Percentiles rank a stretch among this genome's conserved stretches.
Conservation (phyloP, 2,797 vertebrate genomes). For the Furcifer pardalis region DNA sequence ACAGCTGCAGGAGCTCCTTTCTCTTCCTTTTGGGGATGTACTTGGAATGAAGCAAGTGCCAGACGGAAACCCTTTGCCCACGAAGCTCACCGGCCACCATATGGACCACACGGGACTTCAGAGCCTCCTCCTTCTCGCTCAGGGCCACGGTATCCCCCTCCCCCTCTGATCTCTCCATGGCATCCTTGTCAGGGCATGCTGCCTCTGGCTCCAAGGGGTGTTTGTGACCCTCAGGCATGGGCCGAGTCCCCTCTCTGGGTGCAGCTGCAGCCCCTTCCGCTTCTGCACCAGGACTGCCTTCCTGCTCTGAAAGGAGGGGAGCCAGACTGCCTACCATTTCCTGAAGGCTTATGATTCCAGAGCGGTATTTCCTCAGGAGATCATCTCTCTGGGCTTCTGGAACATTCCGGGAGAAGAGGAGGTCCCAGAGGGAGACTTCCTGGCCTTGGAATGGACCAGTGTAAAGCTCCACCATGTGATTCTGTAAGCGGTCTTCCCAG, state of each 20-base stretch:
- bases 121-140: conserved; percentile 70
- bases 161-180: conserved; percentile 77
- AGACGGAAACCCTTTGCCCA: conserved; percentile 81
- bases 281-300: too few relatives aligned
- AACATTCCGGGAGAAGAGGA: conserved; percentile 30
- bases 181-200: too few relatives aligned
- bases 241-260: too few relatives aligned
- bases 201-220: too few relatives aligned
- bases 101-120: conserved; percentile 19
- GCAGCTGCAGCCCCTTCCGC: too few relatives aligned
- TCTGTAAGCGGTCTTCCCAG: conserved; percentile 10
- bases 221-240: too few relatives aligned
- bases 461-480: too few relatives aligned
- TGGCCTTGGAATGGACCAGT: conserved; percentile 58
- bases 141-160: conserved; percentile 76
- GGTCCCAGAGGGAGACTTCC: conserved; percentile 34
- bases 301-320: too few relatives aligned
- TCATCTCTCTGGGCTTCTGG: conserved; percentile 30
- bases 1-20: conserved; percentile 75
- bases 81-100: conserved; percentile 70
- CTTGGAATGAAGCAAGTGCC: conserved; percentile 84
- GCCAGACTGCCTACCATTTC: too few relatives aligned
- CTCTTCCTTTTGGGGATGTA: conserved; percentile 79
- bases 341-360: conserved; percentile 72
- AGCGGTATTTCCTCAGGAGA: conserved; percentile 29